Conservation (phyloP, 2,888 invertebrate genomes). For the Pristionchus japonicus region DNA sequence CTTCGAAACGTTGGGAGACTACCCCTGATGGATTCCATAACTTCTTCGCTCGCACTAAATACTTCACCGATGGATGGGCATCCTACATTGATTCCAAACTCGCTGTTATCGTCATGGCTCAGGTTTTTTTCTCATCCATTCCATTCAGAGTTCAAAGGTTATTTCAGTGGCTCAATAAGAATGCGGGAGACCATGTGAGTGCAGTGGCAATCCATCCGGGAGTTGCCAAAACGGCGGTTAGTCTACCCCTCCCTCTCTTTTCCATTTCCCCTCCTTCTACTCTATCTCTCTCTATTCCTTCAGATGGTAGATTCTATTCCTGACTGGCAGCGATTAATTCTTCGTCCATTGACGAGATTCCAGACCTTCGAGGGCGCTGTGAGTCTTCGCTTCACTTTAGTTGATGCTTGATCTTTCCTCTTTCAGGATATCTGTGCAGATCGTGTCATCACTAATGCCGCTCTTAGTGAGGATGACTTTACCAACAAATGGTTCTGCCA, state of each 20-base stretch:
- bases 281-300: not conserved
- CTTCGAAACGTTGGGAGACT: not conserved
- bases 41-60: not conserved
- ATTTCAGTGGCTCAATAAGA: not conserved
- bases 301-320: not conserved
- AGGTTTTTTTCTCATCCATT: not conserved
- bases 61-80: not conserved
- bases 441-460: not conserved
- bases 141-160: not conserved
- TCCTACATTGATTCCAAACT: slow-evolving; percentile 1
- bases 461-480: not conserved
- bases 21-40: not conserved
- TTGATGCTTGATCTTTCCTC: not conserved
- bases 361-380: not conserved
- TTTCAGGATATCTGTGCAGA: not conserved
- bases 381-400: not conserved
- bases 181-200: not conserved
- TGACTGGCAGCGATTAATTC: not conserved
- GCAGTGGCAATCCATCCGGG: slow-evolving; percentile 35
- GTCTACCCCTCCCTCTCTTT: too few species aligned
- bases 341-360: not conserved
- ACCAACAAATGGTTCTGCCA: not conserved
- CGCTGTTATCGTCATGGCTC: not conserved
- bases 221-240: not conserved
- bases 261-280: not conserved